Conservation (phyloP, 2,888 invertebrate species). For the Liopterus haemorrhoidalis region DNA sequence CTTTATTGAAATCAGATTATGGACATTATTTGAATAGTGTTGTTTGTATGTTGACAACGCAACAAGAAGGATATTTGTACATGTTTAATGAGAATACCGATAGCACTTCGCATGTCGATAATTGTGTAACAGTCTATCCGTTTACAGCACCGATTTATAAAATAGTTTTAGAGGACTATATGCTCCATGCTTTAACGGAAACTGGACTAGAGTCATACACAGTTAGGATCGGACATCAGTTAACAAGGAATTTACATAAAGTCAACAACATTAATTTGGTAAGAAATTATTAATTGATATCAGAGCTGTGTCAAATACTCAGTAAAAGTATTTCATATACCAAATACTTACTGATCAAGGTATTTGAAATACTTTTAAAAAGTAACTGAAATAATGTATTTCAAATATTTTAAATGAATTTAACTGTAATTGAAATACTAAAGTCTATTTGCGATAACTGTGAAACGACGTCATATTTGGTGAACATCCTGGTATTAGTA, state of each 20-base stretch:
- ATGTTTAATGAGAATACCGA: conserved; percentile 52
- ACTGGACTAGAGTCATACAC: conserved; percentile 74
- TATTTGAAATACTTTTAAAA: too few species aligned
- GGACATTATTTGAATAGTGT: conserved; percentile 55
- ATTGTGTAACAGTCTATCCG: conserved; percentile 60
- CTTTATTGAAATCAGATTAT: conserved; percentile 50
- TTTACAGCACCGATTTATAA: conserved; percentile 65
- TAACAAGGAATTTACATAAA: conserved; percentile 49
- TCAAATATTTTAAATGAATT: too few species aligned
- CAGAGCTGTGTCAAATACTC: too few species aligned
- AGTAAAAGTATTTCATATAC: too few species aligned
- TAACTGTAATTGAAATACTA: too few species aligned
- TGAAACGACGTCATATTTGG: too few species aligned
- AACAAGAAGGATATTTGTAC: conserved; percentile 67
- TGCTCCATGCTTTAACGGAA: conserved; percentile 68
- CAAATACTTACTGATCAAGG: too few species aligned
- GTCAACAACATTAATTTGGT: conserved; percentile 46
- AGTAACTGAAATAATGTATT: too few species aligned
- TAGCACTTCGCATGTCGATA: conserved; percentile 38
- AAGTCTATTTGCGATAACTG: too few species aligned
- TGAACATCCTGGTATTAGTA: too few species aligned
- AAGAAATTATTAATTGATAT: too few species aligned
- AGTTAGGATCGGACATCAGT: conserved; percentile 56
- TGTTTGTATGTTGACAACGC: conserved; percentile 57
- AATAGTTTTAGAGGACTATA: conserved; percentile 60